phyloP scores from a whole-genome alignment of 2,113 vertebrate species.

The Arvicanthis niloticus region DNA sequence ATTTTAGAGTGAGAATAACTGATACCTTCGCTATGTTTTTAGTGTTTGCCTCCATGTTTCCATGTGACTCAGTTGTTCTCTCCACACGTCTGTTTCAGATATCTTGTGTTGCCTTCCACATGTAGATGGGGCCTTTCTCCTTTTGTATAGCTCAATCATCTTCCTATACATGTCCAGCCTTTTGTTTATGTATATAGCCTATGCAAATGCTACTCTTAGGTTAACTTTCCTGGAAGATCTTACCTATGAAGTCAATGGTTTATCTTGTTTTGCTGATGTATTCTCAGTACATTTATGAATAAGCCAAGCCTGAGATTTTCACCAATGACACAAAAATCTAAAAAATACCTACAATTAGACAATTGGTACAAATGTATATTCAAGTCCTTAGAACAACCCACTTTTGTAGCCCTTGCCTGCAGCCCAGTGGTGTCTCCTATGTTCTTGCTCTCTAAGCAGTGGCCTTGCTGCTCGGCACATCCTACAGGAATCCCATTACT shows the following conservation, averaged over 20 bases:
- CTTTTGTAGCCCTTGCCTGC: neutral
- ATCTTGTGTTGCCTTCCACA: neutral
- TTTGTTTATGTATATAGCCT: neutral
- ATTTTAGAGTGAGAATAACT: neutral
- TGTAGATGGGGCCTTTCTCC: neutral
- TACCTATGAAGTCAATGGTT: neutral
- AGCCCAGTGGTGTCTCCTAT: accelerated
- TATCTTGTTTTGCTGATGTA: neutral
- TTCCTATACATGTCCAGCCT: neutral
- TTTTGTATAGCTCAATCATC: neutral
- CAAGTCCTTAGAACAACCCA: no score
- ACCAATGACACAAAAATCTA: neutral
- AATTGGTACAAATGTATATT: neutral
- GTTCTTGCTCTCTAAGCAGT: neutral
- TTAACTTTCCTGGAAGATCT: conserved; percentile 22
- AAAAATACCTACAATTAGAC: neutral
- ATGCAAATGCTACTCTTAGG: neutral
- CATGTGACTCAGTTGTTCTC: neutral
- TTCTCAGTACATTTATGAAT: neutral
- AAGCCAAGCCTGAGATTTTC: neutral
- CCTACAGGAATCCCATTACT: neutral
- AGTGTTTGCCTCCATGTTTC: neutral
- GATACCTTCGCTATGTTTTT: neutral
- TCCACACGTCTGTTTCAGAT: neutral
- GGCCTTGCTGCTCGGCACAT: neutral